These are phyloP conservation scores for Drosophila anomalipes DNA, from an alignment of 2,888 invertebrate genomes.

Conservation along the genomic window DNA sequence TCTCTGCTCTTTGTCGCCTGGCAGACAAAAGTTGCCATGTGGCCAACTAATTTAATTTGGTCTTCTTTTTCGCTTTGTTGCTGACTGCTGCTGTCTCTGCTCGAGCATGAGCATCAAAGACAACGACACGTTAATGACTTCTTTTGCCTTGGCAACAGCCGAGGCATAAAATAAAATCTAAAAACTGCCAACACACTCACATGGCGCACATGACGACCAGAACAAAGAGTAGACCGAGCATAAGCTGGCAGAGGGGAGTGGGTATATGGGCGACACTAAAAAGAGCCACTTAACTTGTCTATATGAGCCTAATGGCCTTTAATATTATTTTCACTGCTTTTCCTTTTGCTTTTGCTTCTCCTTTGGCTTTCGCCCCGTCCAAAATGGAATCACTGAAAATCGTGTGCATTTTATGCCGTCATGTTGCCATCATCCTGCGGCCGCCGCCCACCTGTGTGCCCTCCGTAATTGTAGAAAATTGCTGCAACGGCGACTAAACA, in stretches of 20 bases:
- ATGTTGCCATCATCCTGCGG: conserved; percentile 58
- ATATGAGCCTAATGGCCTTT: conserved; percentile 85
- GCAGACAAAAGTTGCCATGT: conserved; percentile 79
- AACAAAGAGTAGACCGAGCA: conserved; percentile 28
- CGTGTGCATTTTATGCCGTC: conserved; percentile 80
- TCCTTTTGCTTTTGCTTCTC: conserved; percentile 42
- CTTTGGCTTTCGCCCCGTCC: conserved; percentile 12
- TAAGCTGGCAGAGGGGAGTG: not conserved
- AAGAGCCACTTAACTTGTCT: conserved; percentile 85
- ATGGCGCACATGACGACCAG: conserved; percentile 51
- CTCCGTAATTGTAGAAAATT: conserved; percentile 83
- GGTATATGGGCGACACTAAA: conserved; percentile 55
- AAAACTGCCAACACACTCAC: conserved; percentile 64
- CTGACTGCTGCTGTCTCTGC: conserved; percentile 22
- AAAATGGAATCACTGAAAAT: conserved; percentile 77
- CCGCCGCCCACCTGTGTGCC: conserved; percentile 54
- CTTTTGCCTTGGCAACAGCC: conserved; percentile 72
- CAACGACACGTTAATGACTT: conserved; percentile 80
- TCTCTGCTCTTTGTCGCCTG: conserved; percentile 31
- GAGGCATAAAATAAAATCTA: conserved; percentile 74
- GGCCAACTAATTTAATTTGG: conserved; percentile 84
- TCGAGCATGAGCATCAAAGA: conserved; percentile 70
- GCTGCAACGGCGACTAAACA: conserved; percentile 77
- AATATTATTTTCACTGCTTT: conserved; percentile 80
- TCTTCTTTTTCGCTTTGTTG: conserved; percentile 51